Conservation (phyloP, 1,140 invertebrate species). For the Philotrypesis tridentata region DNA sequence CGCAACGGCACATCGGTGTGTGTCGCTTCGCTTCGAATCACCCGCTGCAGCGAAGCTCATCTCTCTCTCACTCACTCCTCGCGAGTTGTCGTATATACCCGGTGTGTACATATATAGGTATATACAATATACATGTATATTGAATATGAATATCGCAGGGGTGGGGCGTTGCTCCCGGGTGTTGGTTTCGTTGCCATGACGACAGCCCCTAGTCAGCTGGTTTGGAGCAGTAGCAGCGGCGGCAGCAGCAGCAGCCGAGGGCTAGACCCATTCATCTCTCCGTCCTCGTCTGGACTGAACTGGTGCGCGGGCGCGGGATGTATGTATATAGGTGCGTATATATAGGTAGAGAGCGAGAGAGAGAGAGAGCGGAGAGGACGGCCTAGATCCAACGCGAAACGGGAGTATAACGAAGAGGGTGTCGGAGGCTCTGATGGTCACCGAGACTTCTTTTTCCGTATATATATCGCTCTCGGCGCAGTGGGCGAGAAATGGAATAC, state of each 20-base stretch:
- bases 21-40: neutral
- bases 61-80: too few species aligned
- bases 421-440: neutral
- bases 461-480: too few species aligned
- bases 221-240: constrained; percentile 55
- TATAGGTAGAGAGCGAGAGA: neutral
- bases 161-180: constrained; percentile 67
- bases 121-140: constrained; percentile 22
- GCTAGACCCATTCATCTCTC: constrained; percentile 66
- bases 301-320: neutral
- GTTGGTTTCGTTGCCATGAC: constrained; percentile 65
- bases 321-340: neutral
- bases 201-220: constrained; percentile 71
- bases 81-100: neutral
- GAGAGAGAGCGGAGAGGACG: neutral
- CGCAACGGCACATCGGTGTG: neutral
- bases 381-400: too few species aligned
- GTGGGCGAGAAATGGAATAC: constrained; percentile 1
- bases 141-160: constrained; percentile 58
- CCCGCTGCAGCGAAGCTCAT: too few species aligned
- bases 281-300: constrained; percentile 12
- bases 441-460: neutral
- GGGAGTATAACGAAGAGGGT: neutral
- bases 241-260: constrained; percentile 55
- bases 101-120: constrained; percentile 43